Conservation (phyloP, 1,140 invertebrate species). For the Calosoma granatense region DNA sequence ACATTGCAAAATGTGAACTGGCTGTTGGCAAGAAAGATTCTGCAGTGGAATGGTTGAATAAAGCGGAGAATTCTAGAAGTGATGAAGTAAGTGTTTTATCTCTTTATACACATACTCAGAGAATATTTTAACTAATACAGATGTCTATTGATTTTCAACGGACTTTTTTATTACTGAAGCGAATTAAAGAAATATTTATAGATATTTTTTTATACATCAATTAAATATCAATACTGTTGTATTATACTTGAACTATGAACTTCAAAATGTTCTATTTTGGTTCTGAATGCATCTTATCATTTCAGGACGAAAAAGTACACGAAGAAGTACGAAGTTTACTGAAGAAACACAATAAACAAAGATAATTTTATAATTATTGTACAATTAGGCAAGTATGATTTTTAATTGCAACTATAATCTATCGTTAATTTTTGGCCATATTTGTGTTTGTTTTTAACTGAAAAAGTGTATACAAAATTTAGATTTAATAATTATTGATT, state of each 20-base stretch:
- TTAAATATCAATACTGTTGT: no score
- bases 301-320: conserved; percentile 21
- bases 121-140: conserved; percentile 10
- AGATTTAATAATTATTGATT: no score
- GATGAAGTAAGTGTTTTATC: conserved; percentile 17
- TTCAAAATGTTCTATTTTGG: not conserved
- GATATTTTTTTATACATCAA: no score
- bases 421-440: no score
- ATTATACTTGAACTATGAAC: no score
- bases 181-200: no score
- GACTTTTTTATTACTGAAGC: conserved; percentile 13
- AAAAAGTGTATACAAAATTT: no score
- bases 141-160: conserved; percentile 8
- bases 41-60: conserved; percentile 47
- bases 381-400: no score
- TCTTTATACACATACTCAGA: conserved; percentile 6
- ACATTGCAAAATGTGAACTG: conserved; percentile 59
- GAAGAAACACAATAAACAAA: conserved; percentile 20
- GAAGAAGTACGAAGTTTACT: conserved; percentile 19
- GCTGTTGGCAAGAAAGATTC: conserved; percentile 40
- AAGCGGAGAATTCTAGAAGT: conserved; percentile 32
- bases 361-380: conserved; percentile 17
- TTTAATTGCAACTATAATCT: no score
- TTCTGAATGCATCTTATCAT: not conserved
- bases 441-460: no score